These are phyloP conservation scores for Syrphus vitripennis DNA, from an alignment of 2,888 invertebrate species.

Conservation along the genomic window DNA sequence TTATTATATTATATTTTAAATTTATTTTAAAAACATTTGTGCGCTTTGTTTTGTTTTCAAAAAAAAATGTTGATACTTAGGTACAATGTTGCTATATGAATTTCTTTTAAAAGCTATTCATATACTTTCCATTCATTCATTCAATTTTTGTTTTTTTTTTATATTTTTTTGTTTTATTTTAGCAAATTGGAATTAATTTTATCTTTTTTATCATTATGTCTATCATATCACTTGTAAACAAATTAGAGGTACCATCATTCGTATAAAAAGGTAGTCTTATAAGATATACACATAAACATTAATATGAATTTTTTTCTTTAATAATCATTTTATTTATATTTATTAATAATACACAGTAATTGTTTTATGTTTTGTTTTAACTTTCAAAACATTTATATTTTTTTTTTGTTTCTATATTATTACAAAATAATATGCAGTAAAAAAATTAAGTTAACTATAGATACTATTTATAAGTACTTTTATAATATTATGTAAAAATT, in stretches of 20 bases:
- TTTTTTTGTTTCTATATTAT: slow-evolving; percentile 15
- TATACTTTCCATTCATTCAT: slow-evolving; percentile 42
- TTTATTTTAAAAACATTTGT: slow-evolving; percentile 60
- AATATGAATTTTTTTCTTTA: slow-evolving; percentile 20
- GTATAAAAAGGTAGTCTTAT: slow-evolving; percentile 72
- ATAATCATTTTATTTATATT: not conserved
- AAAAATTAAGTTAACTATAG: slow-evolving; percentile 25
- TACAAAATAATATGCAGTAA: slow-evolving; percentile 21
- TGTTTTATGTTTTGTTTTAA: slow-evolving; percentile 8
- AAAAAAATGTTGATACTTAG: slow-evolving; percentile 68
- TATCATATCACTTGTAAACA: slow-evolving; percentile 69
- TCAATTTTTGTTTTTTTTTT: not conserved
- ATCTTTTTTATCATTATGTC: slow-evolving; percentile 47
- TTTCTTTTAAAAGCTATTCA: slow-evolving; percentile 59
- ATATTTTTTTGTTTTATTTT: slow-evolving; percentile 20
- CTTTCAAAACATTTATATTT: slow-evolving; percentile 28
- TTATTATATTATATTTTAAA: no score
- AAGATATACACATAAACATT: slow-evolving; percentile 63
- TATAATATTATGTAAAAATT: slow-evolving; percentile 53
- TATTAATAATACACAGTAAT: slow-evolving; percentile 18
- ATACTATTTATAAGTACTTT: slow-evolving; percentile 28
- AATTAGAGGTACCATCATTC: slow-evolving; percentile 68
- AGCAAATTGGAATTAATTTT: slow-evolving; percentile 59
- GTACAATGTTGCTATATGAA: slow-evolving; percentile 70
- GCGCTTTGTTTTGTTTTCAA: slow-evolving; percentile 62